A percentile compares a stretch with the other conserved stretches of the same genome.
Conservation (phyloP, 2,888 invertebrate species). For the Sphecodes monilicornis region DNA sequence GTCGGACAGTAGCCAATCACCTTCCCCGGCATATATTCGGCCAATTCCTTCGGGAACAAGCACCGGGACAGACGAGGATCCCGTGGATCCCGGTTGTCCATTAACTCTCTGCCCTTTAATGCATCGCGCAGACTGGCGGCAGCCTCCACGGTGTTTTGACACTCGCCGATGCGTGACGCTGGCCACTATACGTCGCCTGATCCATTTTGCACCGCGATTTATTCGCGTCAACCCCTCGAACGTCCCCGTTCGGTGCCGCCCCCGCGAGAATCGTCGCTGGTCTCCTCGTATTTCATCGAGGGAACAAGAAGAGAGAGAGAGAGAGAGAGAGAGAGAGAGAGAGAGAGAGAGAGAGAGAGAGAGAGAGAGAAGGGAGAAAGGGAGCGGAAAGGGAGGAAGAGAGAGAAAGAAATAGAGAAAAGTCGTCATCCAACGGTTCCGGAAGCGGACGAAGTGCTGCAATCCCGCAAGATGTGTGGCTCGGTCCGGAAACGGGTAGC, state of each 20-base stretch:
- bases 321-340: slow-evolving; percentile 7
- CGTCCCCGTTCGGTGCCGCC: slow-evolving; percentile 17
- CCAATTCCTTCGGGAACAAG: slow-evolving; percentile 57
- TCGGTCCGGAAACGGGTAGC: slow-evolving; percentile 73
- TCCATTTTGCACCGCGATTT: slow-evolving; percentile 78
- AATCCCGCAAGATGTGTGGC: slow-evolving; percentile 76
- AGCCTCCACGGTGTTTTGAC: slow-evolving; percentile 72
- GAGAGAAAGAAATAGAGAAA: slow-evolving; percentile 21
- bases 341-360: not conserved
- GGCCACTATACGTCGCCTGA: slow-evolving; percentile 70
- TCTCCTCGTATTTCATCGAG: slow-evolving; percentile 72
- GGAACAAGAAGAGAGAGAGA: slow-evolving; percentile 24
- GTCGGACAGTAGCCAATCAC: slow-evolving; percentile 15
- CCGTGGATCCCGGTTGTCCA: slow-evolving; percentile 65
- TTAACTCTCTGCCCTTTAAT: slow-evolving; percentile 71
- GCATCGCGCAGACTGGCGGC: slow-evolving; percentile 56
- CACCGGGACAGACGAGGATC: slow-evolving; percentile 10
- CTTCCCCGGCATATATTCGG: slow-evolving; percentile 27
- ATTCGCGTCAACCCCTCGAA: slow-evolving; percentile 61
- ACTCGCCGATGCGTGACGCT: slow-evolving; percentile 77
- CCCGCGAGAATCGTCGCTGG: slow-evolving; percentile 51
- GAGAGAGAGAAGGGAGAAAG: not conserved
- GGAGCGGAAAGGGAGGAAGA: not conserved
- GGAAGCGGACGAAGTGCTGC: slow-evolving; percentile 78
- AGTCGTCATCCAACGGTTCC: slow-evolving; percentile 52